Conservation (phyloP, 2,797 vertebrate species). For the Chaetodon trifasciatus region DNA sequence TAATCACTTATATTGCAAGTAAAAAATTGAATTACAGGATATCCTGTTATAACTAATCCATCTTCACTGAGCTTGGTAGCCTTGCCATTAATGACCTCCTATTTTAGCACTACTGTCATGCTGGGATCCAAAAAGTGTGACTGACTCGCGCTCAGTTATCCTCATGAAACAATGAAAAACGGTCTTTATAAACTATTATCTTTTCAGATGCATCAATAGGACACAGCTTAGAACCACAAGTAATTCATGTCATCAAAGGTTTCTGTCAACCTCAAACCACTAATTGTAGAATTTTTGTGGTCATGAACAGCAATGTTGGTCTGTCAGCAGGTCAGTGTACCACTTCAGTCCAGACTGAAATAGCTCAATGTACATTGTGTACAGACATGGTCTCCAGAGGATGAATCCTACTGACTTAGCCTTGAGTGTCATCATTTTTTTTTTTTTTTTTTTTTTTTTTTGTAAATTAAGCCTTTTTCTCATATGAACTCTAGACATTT, state of each 20-base stretch:
- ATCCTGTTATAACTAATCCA: not conserved
- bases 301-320: too few species aligned
- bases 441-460: not conserved
- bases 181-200: too few species aligned
- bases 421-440: too few species aligned
- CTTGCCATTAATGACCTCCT: not conserved
- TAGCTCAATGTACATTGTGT: too few species aligned
- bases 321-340: too few species aligned
- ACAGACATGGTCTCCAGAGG: too few species aligned
- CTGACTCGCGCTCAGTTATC: not conserved
- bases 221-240: not conserved
- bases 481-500: too few species aligned
- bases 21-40: constrained; percentile 1
- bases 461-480: too few species aligned
- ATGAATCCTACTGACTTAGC: too few species aligned
- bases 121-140: not conserved
- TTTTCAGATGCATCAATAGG: not conserved
- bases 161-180: not conserved
- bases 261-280: not conserved
- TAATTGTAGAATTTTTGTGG: not conserved
- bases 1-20: not conserved
- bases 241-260: not conserved
- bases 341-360: too few species aligned
- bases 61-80: not conserved
- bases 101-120: not conserved